phyloP scores from a whole-genome alignment of 2,113 vertebrate genomes.

The Puffinus mauretanicus region DNA sequence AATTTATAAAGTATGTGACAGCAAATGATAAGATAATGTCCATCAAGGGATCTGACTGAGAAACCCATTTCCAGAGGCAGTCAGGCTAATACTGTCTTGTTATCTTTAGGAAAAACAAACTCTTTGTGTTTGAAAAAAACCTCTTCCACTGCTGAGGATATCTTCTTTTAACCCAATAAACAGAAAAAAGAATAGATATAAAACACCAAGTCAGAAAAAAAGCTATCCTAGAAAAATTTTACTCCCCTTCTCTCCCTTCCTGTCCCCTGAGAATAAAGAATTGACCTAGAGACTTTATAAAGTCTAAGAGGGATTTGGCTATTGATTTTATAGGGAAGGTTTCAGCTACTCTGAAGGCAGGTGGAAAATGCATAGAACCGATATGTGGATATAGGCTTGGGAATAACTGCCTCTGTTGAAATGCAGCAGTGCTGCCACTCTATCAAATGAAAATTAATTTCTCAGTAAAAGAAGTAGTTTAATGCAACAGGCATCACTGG shows the following conservation, averaged over 20 bases:
- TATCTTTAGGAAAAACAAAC: background rate
- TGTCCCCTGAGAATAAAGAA: background rate
- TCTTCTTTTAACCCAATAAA: background rate
- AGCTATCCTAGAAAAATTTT: background rate
- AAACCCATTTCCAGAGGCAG: background rate
- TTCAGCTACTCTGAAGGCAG: background rate
- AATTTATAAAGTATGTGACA: background rate
- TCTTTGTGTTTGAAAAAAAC: background rate
- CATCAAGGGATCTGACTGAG: background rate
- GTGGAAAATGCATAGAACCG: background rate
- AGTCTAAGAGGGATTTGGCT: background rate
- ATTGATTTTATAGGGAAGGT: background rate
- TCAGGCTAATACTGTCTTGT: background rate
- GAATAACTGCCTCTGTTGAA: background rate
- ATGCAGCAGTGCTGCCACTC: background rate
- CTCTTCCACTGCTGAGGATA: background rate
- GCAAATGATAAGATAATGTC: background rate
- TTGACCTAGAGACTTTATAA: background rate
- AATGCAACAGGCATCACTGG: background rate
- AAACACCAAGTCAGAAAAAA: background rate
- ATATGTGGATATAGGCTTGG: background rate
- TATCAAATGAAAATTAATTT: constrained; percentile 5
- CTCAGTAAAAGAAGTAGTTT: background rate
- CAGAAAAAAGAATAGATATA: background rate
- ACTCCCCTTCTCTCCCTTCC: background rate